Evolutionary conservation across 2,888 invertebrate genomes (phyloP).

Genomic region (Caprella mutica): DNA sequence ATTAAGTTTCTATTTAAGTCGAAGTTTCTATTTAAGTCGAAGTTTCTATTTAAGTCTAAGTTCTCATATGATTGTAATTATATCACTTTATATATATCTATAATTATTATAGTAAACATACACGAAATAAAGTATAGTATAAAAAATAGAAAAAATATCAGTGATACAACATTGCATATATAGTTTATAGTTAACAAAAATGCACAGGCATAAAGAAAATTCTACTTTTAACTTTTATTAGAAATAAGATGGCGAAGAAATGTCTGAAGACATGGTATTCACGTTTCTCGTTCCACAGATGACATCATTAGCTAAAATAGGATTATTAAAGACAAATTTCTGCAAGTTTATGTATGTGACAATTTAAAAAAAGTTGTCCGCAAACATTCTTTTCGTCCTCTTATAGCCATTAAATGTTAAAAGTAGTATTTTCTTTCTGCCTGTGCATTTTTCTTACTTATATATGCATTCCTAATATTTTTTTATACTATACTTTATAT

Average conservation of each 20-base stretch:
- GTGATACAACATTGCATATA: constrained; percentile 7
- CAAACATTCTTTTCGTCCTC: no score
- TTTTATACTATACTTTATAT: no score
- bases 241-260: neutral
- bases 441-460: no score
- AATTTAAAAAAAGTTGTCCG: no score
- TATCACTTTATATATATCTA: constrained; percentile 5
- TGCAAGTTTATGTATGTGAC: no score
- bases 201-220: neutral
- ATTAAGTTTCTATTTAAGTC: neutral
- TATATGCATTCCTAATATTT: no score
- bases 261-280: neutral
- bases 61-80: neutral
- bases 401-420: no score
- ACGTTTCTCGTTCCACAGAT: no score
- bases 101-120: neutral
- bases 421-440: no score
- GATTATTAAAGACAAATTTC: no score
- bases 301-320: no score
- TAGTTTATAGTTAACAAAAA: neutral
- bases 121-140: constrained; percentile 3
- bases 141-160: constrained; percentile 1
- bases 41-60: neutral
- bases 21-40: neutral
- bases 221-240: neutral